Conservation (phyloP, 2,888 invertebrate genomes). For the Nemotelus nigrinus region DNA sequence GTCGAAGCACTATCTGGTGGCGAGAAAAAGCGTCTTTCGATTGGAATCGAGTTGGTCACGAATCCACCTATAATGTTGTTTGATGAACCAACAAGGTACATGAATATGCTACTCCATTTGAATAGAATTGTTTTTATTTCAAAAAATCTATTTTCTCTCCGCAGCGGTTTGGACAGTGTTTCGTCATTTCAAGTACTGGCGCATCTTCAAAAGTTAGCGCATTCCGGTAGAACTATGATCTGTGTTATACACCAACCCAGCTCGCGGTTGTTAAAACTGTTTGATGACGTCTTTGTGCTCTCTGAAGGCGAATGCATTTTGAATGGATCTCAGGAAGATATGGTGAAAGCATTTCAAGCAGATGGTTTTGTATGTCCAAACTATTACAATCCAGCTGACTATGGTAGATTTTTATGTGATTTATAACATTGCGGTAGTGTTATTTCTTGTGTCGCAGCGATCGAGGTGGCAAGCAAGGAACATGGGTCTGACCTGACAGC, state of each 20-base stretch:
- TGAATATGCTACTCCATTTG: conserved; percentile 12
- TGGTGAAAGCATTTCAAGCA: conserved; percentile 77
- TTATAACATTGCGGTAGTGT: background rate
- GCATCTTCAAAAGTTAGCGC: conserved; percentile 80
- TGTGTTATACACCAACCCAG: conserved; percentile 93
- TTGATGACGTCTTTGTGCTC: conserved; percentile 86
- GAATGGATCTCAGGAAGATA: conserved; percentile 77
- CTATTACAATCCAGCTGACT: conserved; percentile 92
- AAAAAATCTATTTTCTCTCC: conserved; percentile 64
- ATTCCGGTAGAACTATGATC: conserved; percentile 84
- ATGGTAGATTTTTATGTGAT: conserved; percentile 67
- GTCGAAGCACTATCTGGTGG: conserved; percentile 84
- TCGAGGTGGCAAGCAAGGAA: conserved; percentile 72
- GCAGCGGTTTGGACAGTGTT: conserved; percentile 81
- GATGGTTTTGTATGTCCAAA: conserved; percentile 80
- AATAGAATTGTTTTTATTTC: conserved; percentile 6
- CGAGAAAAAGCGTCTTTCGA: conserved; percentile 87
- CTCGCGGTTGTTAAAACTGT: conserved; percentile 83
- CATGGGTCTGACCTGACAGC: conserved; percentile 65
- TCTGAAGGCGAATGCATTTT: conserved; percentile 81
- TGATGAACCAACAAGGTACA: conserved; percentile 91
- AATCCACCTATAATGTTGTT: conserved; percentile 94
- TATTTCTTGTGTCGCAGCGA: conserved; percentile 53
- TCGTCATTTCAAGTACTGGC: conserved; percentile 83
- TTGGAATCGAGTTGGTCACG: conserved; percentile 88